Evolutionary conservation across 2,797 vertebrate genomes (phyloP), one percentile per base, ranked within the genome.

Genomic region (Phataginus tricuspis): DNA sequence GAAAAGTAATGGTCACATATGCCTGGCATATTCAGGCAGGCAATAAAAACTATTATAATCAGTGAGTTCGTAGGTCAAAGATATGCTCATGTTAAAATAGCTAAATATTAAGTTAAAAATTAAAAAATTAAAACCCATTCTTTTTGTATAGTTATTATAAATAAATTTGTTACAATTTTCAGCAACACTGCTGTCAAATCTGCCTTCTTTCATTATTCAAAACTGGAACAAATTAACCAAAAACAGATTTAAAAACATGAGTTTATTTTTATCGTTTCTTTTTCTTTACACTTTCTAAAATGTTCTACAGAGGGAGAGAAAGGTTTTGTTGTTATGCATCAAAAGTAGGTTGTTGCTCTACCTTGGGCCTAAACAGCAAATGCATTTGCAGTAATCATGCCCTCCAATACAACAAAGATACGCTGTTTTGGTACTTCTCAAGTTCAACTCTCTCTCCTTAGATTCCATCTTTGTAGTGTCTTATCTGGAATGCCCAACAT

Each of bases 121-220:
- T 91, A 13, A 74, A 87, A 92, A 49, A 57, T 39, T 71, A 86
- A 72, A 95, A 86, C 39, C 27, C 14, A 84, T 79, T 93, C 21
- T 34, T 59, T 77, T 31, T 90, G 9, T 59, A 31, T 64, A 84
- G 19, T 64, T 78, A 49, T 72, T 90, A 6, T 82, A 66, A 89
- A 83, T 75, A 80, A 68, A 83, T 57, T 53, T 63, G 27, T 90
- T 71, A 94, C 1, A 85, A 85, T 59, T 91, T 90, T 85, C 34
- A 87, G 18, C 25, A 61, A 27, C 13, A 18, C 14, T 61, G 16
- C 95, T 77, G 77, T 49, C 31, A 77, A 64, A 5, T 31, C 75
- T 87, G 8, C 27, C 45, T 95, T 72, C n/a, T 78, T 88, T 80
- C 4, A 14, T 61, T 91, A 85, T 86, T 69, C n/a, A 27, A 66